phyloP scores from a whole-genome alignment of 2,888 invertebrate species.

The Clanis bilineata region DNA sequence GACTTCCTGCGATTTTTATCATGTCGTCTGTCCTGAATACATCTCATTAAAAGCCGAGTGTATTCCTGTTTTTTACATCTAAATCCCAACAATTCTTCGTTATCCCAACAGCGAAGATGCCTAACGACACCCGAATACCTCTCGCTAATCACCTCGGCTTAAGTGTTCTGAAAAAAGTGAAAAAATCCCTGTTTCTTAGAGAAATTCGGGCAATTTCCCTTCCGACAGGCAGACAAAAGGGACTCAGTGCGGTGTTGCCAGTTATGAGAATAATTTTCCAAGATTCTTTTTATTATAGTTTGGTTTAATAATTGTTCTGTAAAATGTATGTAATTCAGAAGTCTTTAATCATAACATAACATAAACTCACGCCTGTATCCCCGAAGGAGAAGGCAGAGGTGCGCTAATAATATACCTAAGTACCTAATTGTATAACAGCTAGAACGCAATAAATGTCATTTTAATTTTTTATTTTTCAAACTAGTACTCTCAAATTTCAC shows the following conservation, averaged over 20 bases:
- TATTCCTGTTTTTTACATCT: not conserved
- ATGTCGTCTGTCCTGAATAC: too few species aligned
- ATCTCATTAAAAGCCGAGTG: not conserved
- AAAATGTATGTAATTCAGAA: too few species aligned
- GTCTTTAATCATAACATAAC: too few species aligned
- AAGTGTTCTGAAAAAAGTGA: conserved; percentile 14
- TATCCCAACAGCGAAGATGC: not conserved
- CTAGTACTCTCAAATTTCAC: too few species aligned
- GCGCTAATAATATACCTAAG: too few species aligned
- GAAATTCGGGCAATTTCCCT: conserved; percentile 19
- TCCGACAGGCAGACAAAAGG: conserved; percentile 12
- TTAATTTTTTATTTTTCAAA: too few species aligned
- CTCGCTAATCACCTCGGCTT: conserved; percentile 15
- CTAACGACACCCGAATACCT: conserved; percentile 12
- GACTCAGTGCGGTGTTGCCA: not conserved
- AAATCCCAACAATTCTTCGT: not conserved
- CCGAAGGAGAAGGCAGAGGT: too few species aligned
- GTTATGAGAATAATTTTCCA: not conserved
- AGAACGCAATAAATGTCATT: too few species aligned
- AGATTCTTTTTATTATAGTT: not conserved
- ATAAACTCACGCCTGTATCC: too few species aligned
- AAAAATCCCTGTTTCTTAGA: conserved; percentile 14
- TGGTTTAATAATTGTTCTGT: not conserved
- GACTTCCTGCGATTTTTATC: too few species aligned
- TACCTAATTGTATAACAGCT: too few species aligned